phyloP scores from a whole-genome alignment of 2,797 vertebrate species.

The Epinephelus awoara region DNA sequence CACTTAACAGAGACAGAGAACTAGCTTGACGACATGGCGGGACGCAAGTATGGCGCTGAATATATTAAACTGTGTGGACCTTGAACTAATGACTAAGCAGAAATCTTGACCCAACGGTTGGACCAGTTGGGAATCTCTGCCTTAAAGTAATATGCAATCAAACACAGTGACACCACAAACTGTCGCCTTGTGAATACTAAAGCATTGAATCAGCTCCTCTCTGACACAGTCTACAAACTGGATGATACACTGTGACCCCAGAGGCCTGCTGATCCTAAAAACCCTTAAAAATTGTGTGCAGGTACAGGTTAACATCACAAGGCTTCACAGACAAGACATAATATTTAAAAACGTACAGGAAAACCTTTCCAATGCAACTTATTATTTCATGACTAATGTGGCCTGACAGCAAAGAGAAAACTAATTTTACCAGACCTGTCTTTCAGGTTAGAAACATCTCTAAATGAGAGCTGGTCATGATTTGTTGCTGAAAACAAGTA shows the following conservation, averaged over 20 bases:
- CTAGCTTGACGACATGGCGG: no score
- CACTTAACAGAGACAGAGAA: no score
- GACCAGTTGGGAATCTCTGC: no score
- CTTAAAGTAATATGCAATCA: neutral
- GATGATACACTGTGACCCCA: neutral
- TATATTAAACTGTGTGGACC: no score
- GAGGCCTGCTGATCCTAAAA: neutral
- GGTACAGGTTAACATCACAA: neutral
- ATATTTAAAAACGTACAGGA: neutral
- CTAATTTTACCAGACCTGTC: constrained; percentile 14
- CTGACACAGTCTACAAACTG: neutral
- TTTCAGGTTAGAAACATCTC: constrained; percentile 16
- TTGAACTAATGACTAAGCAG: no score
- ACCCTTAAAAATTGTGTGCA: neutral
- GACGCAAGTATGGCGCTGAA: no score
- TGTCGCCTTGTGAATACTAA: constrained; percentile 4
- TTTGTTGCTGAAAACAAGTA: constrained; percentile 20
- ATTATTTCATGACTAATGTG: constrained; percentile 7
- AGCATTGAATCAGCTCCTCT: neutral
- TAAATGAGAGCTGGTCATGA: constrained; percentile 4
- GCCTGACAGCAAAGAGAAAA: constrained; percentile 3
- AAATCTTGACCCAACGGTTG: no score
- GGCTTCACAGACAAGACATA: neutral
- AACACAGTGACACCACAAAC: neutral
- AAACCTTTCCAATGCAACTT: constrained; percentile 13